Base-by-base conservation (phyloP, 64 coral and sea anemone genomes). In the Actinia equina region DNA sequence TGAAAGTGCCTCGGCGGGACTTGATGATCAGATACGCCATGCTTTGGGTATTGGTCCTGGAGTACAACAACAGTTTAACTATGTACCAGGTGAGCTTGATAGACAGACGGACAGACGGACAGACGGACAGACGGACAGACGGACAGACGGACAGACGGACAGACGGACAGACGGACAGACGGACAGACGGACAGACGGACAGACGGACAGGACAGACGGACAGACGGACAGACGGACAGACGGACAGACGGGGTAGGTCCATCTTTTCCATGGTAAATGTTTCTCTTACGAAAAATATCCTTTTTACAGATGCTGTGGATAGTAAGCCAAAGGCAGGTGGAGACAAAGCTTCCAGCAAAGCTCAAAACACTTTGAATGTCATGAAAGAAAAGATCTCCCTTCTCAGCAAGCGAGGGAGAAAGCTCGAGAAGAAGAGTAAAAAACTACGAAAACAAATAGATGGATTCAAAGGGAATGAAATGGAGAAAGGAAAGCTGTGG, bases 41-140 rank as follows among this genome's bases (percentile, higher is more conserved):
- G 95, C 95, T 7, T 85, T 98, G 89, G 95, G 95, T 13, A 86
- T 98, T 57, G 95, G 95, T 1, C 95, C 95, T 12, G 95, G 95
- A 19, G 95, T 98, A 25, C 95, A 94, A 30, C 95, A 94, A 80
- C 95, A 98, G 92, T 98, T 98, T 55, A 91, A 91, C 52, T 98
- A 94, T 91, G 87, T 86, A 54, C 95, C 95, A 94, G 95, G 95
- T 98, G 26, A 85, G 85, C 53, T 52, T 30, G 69, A 41, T 25
- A 37, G 26, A 74, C 26, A 74, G 69, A 74, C 69, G 14, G 69
- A 71, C 69, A 71, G 25, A 41, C 25, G 5, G 62, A 65, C 62
- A 1, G 19, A 65, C 62, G 9, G 19, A 65, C 3, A n/a, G 62
- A 65, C 18, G 9, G 62, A 65, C 61, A 0, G 18, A 64, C 17